Percentiles rank a stretch among this genome's conserved stretches.
These are phyloP conservation scores for Glyptemys insculpta DNA, from an alignment of 2,797 vertebrate genomes.

Conservation along the genomic window DNA sequence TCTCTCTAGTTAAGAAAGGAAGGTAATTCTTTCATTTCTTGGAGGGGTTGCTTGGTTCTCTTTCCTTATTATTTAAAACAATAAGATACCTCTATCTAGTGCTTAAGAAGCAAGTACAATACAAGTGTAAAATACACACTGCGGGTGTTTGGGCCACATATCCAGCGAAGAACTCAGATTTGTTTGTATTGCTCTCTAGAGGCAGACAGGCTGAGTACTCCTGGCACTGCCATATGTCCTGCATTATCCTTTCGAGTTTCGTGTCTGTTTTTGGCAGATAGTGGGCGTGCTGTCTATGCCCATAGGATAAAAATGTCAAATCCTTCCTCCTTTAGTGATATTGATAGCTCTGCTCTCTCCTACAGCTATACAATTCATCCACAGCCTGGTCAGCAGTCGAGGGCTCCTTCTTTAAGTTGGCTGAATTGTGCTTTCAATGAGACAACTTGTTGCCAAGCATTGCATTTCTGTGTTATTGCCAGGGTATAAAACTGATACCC, in stretches of 20 bases:
- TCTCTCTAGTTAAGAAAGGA: background rate
- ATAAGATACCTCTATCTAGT: background rate
- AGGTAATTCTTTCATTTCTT: background rate
- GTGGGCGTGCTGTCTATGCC: background rate
- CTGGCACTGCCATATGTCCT: background rate
- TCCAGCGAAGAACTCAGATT: background rate
- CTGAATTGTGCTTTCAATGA: background rate
- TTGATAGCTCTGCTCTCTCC: background rate
- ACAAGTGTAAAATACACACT: background rate
- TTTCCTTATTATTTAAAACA: accelerated
- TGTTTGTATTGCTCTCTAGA: background rate
- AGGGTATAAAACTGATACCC: accelerated
- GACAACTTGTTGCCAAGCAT: background rate
- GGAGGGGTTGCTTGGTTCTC: background rate
- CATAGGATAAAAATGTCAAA: background rate
- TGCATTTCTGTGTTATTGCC: background rate
- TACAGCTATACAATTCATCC: background rate
- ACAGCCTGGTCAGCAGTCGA: background rate
- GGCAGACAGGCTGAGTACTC: background rate
- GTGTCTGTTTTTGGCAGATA: background rate
- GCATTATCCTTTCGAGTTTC: background rate
- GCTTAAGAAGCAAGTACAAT: background rate
- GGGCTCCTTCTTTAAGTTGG: background rate
- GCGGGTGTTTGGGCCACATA: accelerated
- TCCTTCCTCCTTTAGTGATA: background rate